phyloP scores from a whole-genome alignment of 2,797 vertebrate species.

The Tarsius wallacei region DNA sequence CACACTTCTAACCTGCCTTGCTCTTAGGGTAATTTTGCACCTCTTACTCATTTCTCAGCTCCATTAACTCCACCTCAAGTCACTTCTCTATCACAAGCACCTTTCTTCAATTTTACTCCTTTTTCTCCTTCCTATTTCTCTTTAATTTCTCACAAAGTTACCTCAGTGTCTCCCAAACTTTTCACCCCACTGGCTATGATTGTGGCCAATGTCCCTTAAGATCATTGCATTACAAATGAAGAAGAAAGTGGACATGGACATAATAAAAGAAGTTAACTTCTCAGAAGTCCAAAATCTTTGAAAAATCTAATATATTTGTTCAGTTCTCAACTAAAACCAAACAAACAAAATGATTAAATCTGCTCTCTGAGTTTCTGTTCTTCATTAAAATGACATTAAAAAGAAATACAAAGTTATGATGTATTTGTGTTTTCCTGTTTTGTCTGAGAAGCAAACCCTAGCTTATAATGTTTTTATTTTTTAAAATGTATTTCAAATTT shows the following conservation, averaged over 20 bases:
- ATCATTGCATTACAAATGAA: not conserved
- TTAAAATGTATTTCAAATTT: slow-evolving; percentile 16
- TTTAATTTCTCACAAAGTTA: not conserved
- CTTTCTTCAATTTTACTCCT: not conserved
- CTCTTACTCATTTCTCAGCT: not conserved
- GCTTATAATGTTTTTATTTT: not conserved
- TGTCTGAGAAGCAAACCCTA: not conserved
- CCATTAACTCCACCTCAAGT: not conserved
- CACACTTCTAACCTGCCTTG: not conserved
- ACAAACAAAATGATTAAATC: not conserved
- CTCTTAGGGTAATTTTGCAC: not conserved
- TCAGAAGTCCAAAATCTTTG: not conserved
- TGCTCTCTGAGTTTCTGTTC: slow-evolving; percentile 13
- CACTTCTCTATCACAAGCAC: not conserved
- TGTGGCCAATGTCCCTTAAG: not conserved
- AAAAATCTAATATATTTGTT: slow-evolving; percentile 32
- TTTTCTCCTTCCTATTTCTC: slow-evolving; percentile 3
- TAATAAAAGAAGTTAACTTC: slow-evolving; percentile 4
- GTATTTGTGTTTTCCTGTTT: not conserved
- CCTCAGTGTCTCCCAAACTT: slow-evolving; percentile 2
- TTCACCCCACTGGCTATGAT: not conserved
- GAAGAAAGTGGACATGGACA: not conserved
- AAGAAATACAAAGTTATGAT: not conserved
- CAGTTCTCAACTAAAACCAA: slow-evolving; percentile 4
- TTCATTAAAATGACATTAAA: slow-evolving; percentile 40